These are phyloP conservation scores for Rostratula benghalensis DNA, from an alignment of 2,113 vertebrate genomes.

Conservation along the genomic window DNA sequence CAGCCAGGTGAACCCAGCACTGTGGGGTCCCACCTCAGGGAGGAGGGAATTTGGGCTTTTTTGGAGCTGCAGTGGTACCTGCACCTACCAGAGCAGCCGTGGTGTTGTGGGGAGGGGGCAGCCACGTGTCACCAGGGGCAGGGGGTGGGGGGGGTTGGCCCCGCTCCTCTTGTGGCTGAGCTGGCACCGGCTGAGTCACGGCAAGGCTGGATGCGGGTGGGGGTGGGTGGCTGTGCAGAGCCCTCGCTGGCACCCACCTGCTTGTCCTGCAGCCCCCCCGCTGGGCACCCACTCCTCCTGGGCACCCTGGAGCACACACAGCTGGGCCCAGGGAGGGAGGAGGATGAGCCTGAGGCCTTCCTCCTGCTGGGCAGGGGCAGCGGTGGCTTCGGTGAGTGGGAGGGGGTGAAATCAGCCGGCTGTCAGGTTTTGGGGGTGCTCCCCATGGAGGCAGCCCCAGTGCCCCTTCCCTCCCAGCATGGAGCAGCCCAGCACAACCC, in stretches of 20 bases:
- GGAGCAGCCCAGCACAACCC: neutral
- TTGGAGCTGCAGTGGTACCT: accelerated
- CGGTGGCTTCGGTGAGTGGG: slow-evolving; percentile 37
- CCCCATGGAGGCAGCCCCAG: accelerated
- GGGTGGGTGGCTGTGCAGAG: accelerated
- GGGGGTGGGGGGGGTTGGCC: neutral
- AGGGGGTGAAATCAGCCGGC: slow-evolving; percentile 16
- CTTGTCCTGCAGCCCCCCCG: accelerated
- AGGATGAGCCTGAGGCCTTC: slow-evolving; percentile 2
- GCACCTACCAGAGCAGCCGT: accelerated
- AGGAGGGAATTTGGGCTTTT: neutral
- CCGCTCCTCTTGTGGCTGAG: neutral
- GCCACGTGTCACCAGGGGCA: accelerated
- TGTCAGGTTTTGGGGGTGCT: accelerated
- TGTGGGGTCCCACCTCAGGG: accelerated
- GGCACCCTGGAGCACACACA: neutral
- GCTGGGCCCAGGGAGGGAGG: slow-evolving; percentile 3
- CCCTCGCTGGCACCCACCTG: neutral
- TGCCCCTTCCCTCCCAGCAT: accelerated
- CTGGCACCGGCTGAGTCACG: neutral
- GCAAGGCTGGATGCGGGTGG: neutral
- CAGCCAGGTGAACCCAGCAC: accelerated
- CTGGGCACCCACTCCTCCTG: neutral
- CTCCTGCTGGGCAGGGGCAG: slow-evolving; percentile 49
- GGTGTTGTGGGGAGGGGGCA: accelerated